Evolutionary conservation across 2,888 invertebrate species (phyloP), one percentile per base, ranked within the genome.

Genomic region (Argyra leucocephala): DNA sequence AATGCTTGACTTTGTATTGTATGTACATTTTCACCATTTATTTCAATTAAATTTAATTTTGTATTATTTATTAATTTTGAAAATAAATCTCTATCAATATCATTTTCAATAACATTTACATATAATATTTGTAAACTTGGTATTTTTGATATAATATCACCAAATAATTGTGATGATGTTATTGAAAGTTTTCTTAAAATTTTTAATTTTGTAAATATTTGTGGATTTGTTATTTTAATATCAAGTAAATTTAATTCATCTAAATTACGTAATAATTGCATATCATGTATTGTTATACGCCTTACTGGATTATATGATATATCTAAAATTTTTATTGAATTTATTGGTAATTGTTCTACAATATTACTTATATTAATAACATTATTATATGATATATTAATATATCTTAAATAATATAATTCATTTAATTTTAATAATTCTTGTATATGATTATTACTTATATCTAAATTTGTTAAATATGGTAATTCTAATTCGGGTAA

Each of bases 241-340:
- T 86, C 83, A 71, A 86, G 85, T 69, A 94, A 81, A 71, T 89
- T 87, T 68, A 88, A 84, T 73, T 93, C 83, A 73, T 88, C 88
- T 66, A 94, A 82, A 74, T 86, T 85, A 69, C 91, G 89, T 64
- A 80, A 68, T 1, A 70, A 71, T 10, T 72, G 64, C 70, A 77
- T 74, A 68, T 80, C 80, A 63, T 79, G 78, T 70, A 92, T 81
- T 69, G 87, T 86, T 67, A 93, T 83, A 75, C 87, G 86, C 81
- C 89, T 82, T 67, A 94, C 85, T 10, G 91, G 91, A 81, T 95
- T 95, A 74, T 85, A 85, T 0, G 93, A 91, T 64, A 94, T 76
- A 76, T 93, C 91, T 65, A 95, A 81, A 61, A 85, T 83, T 69
- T 90, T 87, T 69, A 95, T 83, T 68, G 87, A 84, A 66, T 83